Base-by-base conservation (phyloP, 2,888 invertebrate species). In the Cordilura impudica region DNA sequence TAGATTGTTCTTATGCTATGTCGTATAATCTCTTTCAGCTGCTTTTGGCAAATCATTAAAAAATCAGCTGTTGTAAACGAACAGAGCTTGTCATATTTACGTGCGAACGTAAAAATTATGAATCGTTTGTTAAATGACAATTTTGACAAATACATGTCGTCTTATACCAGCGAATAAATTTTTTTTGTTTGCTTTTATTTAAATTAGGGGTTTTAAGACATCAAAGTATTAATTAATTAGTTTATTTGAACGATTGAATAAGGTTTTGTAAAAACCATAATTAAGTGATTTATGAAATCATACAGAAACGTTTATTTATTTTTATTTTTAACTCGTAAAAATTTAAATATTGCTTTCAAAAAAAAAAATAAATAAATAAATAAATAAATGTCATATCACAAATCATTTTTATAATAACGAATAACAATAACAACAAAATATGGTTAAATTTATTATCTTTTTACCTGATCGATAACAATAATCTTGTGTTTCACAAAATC, bases 401-500 rank as follows among this genome's bases (percentile, higher is more conserved):
- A 79, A 79, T 79, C 79, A 79, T 79, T 79, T 79, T 79, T 79
- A 79, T 79, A 75, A 63, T 66, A 53, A 66, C 65, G 39, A 45
- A 58, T 65, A 69, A 69, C 67, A 79, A 53, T 43, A 53, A 66
- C 43, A 74, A 45, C 31, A 56, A 67, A 67, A 23, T 53, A 14
- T 14, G 12, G 12, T 21, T 49, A 63, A 49, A 79, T 79, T 75
- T 75, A 75, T 79, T 71, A 75, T 71, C 53, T 71, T 75, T 75
- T 53, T 79, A 79, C 79, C 79, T 79, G 79, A 79, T 79, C 79
- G 71, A 79, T 79, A 79, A 53, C 71, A 75, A 69, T 26, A 69
- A 49, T 54, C 19, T 75, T 75, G 60, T 54, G 60, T 45, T 47
- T 26, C n/a, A n/a, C n/a, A n/a, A n/a, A n/a, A n/a, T n/a, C n/a